Evolutionary conservation across 1,140 invertebrate genomes (phyloP), one percentile per base, ranked within the genome.

Genomic region (Pseudoatta argentina): DNA sequence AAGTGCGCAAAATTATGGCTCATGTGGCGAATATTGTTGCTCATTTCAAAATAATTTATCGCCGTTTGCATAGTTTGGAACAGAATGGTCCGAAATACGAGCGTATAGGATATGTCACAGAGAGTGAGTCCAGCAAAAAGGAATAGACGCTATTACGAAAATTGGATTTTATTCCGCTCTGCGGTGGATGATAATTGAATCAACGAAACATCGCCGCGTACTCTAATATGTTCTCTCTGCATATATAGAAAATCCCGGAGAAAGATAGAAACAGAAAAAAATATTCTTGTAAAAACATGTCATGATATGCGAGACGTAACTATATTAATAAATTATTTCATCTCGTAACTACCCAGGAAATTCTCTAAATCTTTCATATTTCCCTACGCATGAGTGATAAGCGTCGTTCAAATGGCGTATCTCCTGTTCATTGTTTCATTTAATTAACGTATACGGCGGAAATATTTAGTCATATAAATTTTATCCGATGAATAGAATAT

Each of bases 11-110:
- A 81, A 81, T 81, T 81, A 81, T 81, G 77, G 64, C 44, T 77
- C 39, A 63, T 44, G n/a, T 21, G 21, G 75, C 57, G 75, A 69
- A 64, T 78, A 81, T 71, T 71, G 51, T 69, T 71, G 77, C 64
- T 81, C 77, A 69, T 81, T 71, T 69, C 77, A n/a, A 53, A 64
- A 39, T 81, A 81, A 81, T 81, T 81, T 81, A 81, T 81, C 51
- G 77, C 8, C 59, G n/a, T 6, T 79, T 48, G 77, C 77, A 81
- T 69, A 81, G 77, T 81, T 81, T 69, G 57, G 30, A 71, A 71
- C 55, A 14, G 77, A 71, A 81, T 66, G 39, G 59, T 10, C 4
- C 6, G 61, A 51, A 66, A 55, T 69, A 67, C 24, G 12, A 30
- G 4, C 18, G 48, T 14, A 48, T 48, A 7, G 48, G n/a, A 57